Conservation (phyloP, 2,113 vertebrate genomes). For the Crocuta crocuta region DNA sequence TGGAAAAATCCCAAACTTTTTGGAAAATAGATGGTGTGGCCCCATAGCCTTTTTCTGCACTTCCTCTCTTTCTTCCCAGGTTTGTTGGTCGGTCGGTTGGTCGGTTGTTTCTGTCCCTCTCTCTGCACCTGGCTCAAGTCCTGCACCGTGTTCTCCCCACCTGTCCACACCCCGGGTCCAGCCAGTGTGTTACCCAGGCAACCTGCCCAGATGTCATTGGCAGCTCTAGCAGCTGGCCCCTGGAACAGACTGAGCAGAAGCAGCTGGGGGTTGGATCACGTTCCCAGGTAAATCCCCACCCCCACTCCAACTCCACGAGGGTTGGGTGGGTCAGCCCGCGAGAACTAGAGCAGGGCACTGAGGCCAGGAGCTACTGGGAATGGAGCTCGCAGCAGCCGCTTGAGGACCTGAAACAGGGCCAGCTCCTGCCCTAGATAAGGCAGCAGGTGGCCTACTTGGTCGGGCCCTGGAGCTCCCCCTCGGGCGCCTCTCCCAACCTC, state of each 20-base stretch:
- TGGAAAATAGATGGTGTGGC: not conserved
- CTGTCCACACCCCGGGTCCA: slow-evolving; percentile 3
- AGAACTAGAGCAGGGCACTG: not conserved
- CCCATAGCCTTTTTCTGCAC: no score
- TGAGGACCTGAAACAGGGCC: slow-evolving; percentile 58
- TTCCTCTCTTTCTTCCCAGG: not conserved
- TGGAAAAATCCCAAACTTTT: not conserved
- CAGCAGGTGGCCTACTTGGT: slow-evolving; percentile 70
- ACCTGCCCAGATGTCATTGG: not conserved
- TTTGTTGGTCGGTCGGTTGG: not conserved
- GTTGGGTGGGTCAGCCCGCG: not conserved
- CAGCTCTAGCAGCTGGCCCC: slow-evolving; percentile 21
- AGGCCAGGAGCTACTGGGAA: not conserved
- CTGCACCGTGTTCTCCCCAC: not conserved
- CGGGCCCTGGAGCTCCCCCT: not conserved
- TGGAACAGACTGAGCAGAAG: not conserved
- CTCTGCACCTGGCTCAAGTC: not conserved
- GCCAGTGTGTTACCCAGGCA: slow-evolving; percentile 28
- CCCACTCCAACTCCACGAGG: not conserved
- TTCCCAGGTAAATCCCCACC: slow-evolving; percentile 72
- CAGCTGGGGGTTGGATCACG: slow-evolving; percentile 49
- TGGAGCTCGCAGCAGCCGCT: accelerated
- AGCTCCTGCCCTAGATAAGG: slow-evolving; percentile 78
- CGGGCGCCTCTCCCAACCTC: not conserved
- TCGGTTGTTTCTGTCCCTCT: not conserved